Percentiles rank a stretch among this genome's conserved stretches.
Conservation (phyloP, 2,113 vertebrate species). For the Aviceda subcristata region DNA sequence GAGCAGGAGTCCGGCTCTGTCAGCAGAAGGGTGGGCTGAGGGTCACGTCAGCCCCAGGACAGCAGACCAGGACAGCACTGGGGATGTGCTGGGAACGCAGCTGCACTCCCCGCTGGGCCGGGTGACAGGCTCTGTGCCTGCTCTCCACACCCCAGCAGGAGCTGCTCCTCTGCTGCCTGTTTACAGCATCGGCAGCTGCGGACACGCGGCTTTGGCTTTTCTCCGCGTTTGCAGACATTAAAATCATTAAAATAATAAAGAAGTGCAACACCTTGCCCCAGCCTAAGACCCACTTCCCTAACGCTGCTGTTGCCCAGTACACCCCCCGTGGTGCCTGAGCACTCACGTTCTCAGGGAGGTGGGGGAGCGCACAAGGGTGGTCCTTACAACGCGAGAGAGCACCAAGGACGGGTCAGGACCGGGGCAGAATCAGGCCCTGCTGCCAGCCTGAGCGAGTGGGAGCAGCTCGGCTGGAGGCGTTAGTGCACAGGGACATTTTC, state of each 20-base stretch:
- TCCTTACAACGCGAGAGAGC: fast-evolving
- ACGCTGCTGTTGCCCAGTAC: background rate
- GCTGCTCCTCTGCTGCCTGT: fast-evolving
- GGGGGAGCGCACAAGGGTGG: too few species aligned
- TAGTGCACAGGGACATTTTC: background rate
- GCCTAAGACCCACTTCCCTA: background rate
- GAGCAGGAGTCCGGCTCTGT: background rate
- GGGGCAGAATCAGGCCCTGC: background rate
- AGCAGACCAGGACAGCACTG: background rate
- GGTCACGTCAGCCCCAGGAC: background rate
- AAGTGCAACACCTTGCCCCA: background rate
- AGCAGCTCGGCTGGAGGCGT: background rate
- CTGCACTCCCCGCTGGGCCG: background rate
- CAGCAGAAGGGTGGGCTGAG: background rate
- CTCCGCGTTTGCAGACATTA: background rate
- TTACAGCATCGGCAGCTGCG: background rate
- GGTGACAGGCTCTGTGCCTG: background rate
- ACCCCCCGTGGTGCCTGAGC: fast-evolving
- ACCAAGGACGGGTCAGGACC: background rate
- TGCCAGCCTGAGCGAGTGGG: fast-evolving
- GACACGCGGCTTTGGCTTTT: fast-evolving
- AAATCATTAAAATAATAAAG: background rate
- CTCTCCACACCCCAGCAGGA: background rate
- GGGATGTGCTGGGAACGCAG: fast-evolving
- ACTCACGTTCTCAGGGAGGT: fast-evolving